Base-by-base conservation (phyloP, 2,888 invertebrate species). In the Anodontia alba region DNA sequence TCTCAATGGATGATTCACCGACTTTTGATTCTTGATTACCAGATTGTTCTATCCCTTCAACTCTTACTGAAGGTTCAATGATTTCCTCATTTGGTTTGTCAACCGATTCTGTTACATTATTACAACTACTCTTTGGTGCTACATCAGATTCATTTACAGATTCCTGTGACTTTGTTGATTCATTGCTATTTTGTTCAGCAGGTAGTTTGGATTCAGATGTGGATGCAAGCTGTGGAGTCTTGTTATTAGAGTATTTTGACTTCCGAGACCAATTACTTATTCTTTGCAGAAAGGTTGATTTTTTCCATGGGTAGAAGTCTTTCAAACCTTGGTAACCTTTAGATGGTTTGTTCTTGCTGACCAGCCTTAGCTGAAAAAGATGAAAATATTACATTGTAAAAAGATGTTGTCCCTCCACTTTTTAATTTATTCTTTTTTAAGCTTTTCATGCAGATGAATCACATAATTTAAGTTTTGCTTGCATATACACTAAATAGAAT, bases 271-370 rank as follows among this genome's bases (percentile, higher is more conserved):
- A 33, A 33, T 70, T 76, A 33, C 73, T 76, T 42, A 80, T 73
- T 57, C 76, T 76, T 33, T 80, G 70, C 8, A 73, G 49, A 29
- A 76, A 80, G 1, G 73, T 54, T 69, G 73, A 31, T 66, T 69
- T 66, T 69, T 76, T 17, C 29, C 69, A 46, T 49, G 73, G n/a
- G 62, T 68, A 38, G 12, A 26, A 42, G 17, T 29, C 62, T 62
- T 67, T 33, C 31, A n/a, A 17, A 17, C 62, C 62, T 62, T 62
- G 62, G 33, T 62, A 23, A 29, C 17, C 33, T 33, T 33, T 62
- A 1, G 33, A 12, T 5, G 12, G 33, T 33, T 62, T 62, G 62
- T 33, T 33, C 29, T 62, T 62, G 33, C 33, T 62, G 23, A 62
- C 33, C 33, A 62, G 12, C 10, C 23, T 26, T 0, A 73, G 49